Evolutionary conservation across 2,113 vertebrate genomes (phyloP).

Genomic region (Alligator sinensis): DNA sequence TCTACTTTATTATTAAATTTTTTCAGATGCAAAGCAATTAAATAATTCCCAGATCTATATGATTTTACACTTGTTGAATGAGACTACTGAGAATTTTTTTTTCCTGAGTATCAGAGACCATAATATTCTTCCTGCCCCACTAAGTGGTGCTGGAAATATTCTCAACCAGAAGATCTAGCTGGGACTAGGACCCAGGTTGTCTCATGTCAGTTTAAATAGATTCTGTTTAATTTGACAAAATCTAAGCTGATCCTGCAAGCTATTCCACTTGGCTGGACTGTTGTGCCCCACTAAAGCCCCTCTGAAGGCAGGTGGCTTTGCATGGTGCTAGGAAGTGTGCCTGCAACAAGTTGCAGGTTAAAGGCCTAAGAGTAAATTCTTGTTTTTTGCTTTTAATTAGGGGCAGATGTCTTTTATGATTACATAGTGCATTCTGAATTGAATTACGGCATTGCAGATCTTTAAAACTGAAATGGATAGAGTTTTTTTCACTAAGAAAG

Average conservation of each 20-base stretch:
- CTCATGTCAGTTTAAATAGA: not conserved
- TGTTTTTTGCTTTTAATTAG: not conserved
- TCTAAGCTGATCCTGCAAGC: not conserved
- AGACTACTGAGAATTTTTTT: not conserved
- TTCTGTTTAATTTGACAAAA: not conserved
- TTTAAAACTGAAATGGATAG: not conserved
- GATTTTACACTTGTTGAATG: not conserved
- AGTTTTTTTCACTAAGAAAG: not conserved
- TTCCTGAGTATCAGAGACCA: not conserved
- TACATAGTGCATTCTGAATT: not conserved
- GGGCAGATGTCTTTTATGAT: not conserved
- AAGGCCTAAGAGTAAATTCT: not conserved
- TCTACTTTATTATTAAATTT: not conserved
- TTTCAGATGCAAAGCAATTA: not conserved
- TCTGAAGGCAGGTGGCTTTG: accelerated
- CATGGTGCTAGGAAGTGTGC: accelerated
- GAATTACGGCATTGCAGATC: not conserved
- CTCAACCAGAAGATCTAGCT: not conserved
- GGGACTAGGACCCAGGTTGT: not conserved
- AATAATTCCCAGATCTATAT: not conserved
- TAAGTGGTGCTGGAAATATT: not conserved
- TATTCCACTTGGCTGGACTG: not conserved
- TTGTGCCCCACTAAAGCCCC: not conserved
- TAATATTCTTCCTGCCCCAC: not conserved
- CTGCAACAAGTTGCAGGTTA: not conserved